These are phyloP conservation scores for Sacculina carcini DNA, from an alignment of 2,888 invertebrate genomes.

Conservation along the genomic window DNA sequence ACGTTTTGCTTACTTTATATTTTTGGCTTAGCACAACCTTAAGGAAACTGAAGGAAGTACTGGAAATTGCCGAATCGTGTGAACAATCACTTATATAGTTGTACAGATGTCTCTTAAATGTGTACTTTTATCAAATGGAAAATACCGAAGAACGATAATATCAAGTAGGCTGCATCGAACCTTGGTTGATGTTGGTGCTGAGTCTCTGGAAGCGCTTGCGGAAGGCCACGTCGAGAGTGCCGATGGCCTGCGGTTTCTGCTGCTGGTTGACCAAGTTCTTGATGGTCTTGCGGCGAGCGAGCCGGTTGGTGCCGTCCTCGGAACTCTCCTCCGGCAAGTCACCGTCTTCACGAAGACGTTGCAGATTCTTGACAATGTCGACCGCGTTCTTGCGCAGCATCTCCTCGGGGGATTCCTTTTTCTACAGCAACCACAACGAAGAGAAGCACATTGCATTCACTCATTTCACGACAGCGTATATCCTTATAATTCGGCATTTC, in stretches of 20 bases:
- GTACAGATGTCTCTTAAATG: no score
- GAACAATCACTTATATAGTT: no score
- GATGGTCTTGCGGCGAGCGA: conserved; percentile 47
- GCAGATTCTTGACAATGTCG: conserved; percentile 71
- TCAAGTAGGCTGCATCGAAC: no score
- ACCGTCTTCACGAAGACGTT: conserved; percentile 34
- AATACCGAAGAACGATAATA: not conserved
- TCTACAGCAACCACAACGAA: conserved; percentile 24
- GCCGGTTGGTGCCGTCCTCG: conserved; percentile 9
- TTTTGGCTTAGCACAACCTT: no score
- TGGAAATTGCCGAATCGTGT: no score
- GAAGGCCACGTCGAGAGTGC: conserved; percentile 85
- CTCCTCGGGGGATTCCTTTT: conserved; percentile 65
- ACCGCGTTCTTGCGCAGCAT: conserved; percentile 64
- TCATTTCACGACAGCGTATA: no score
- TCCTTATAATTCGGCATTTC: not conserved
- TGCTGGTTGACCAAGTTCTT: conserved; percentile 75
- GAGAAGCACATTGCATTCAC: no score
- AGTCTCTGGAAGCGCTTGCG: conserved; percentile 45
- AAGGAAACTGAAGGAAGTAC: no score
- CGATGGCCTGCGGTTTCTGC: conserved; percentile 65
- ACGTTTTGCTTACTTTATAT: no score
- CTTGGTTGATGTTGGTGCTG: conserved; percentile 31
- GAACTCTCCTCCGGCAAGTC: conserved; percentile 29
- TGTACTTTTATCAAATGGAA: no score